A percentile compares a stretch with the other conserved stretches of the same genome.
These are phyloP conservation scores for Mylabris phalerata DNA, from an alignment of 1,140 invertebrate species.

Conservation along the genomic window DNA sequence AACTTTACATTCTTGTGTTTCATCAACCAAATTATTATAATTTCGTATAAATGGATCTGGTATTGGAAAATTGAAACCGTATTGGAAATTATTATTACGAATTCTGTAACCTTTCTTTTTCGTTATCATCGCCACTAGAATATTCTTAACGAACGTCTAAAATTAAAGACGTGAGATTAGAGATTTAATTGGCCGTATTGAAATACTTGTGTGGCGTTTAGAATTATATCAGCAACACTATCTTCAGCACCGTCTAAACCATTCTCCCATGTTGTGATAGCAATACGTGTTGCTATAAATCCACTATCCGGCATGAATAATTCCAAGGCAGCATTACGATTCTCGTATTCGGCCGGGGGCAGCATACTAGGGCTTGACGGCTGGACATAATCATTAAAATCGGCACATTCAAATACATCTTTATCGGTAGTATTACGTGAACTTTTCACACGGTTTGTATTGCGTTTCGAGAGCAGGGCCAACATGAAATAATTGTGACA, in stretches of 20 bases:
- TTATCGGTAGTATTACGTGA: slow-evolving; percentile 18
- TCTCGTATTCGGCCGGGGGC: slow-evolving; percentile 27
- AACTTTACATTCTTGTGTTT: slow-evolving; percentile 29
- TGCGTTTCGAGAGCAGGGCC: slow-evolving; percentile 26
- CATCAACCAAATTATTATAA: slow-evolving; percentile 38
- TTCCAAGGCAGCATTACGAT: slow-evolving; percentile 32
- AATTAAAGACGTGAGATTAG: too few species aligned
- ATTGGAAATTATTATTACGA: slow-evolving; percentile 46
- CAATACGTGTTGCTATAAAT: slow-evolving; percentile 33
- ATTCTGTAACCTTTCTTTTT: slow-evolving; percentile 49
- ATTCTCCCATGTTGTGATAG: slow-evolving; percentile 36
- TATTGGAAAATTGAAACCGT: slow-evolving; percentile 47
- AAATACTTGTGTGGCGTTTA: slow-evolving; percentile 32
- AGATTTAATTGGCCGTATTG: too few species aligned
- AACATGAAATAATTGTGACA: slow-evolving; percentile 35
- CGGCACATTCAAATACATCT: slow-evolving; percentile 22
- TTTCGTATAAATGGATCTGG: slow-evolving; percentile 51
- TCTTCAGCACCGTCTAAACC: slow-evolving; percentile 33
- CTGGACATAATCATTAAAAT: slow-evolving; percentile 30
- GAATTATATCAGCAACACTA: slow-evolving; percentile 32
- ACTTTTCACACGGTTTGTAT: slow-evolving; percentile 21
- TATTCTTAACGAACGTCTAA: slow-evolving; percentile 46
- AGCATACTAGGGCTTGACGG: slow-evolving; percentile 23
- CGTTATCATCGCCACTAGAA: slow-evolving; percentile 47
- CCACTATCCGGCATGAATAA: slow-evolving; percentile 34